phyloP scores from a whole-genome alignment of 2,113 vertebrate genomes.

The Lepisosteus osseus region DNA sequence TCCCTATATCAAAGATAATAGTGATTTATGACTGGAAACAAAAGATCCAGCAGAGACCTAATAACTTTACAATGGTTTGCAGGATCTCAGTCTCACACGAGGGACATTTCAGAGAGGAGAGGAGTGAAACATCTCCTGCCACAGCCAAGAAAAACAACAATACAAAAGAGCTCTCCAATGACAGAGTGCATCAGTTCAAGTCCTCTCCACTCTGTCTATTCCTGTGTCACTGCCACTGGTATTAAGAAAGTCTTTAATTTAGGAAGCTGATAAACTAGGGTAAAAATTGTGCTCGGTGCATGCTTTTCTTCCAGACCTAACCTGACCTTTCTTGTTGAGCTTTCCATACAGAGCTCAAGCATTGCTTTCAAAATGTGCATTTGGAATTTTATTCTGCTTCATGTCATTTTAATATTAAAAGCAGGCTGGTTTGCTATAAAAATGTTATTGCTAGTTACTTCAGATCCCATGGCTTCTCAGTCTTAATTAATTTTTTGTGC shows the following conservation, averaged over 20 bases:
- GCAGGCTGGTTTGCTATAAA: neutral
- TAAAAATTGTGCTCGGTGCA: neutral
- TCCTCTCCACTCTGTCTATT: neutral
- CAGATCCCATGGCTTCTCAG: neutral
- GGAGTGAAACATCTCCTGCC: slow-evolving; percentile 30
- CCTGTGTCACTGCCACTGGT: neutral
- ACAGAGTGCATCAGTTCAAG: neutral
- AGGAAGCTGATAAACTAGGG: neutral
- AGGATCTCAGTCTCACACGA: slow-evolving; percentile 28
- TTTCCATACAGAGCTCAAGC: neutral
- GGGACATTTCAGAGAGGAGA: slow-evolving; percentile 21
- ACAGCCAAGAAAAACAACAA: slow-evolving; percentile 18
- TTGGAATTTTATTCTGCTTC: neutral
- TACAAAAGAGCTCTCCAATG: neutral
- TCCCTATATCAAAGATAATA: slow-evolving; percentile 38
- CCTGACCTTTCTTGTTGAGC: neutral
- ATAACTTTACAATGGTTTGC: slow-evolving; percentile 35
- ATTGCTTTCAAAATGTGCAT: neutral
- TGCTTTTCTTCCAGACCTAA: neutral
- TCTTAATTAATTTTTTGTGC: neutral
- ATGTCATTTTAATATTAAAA: neutral
- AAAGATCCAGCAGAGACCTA: slow-evolving; percentile 38
- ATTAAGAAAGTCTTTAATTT: neutral
- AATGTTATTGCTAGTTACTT: neutral
- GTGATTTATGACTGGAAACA: slow-evolving; percentile 41